Evolutionary conservation across 2,888 invertebrate genomes (phyloP), one percentile per base, ranked within the genome.

Genomic region (Tineola bisselliella): DNA sequence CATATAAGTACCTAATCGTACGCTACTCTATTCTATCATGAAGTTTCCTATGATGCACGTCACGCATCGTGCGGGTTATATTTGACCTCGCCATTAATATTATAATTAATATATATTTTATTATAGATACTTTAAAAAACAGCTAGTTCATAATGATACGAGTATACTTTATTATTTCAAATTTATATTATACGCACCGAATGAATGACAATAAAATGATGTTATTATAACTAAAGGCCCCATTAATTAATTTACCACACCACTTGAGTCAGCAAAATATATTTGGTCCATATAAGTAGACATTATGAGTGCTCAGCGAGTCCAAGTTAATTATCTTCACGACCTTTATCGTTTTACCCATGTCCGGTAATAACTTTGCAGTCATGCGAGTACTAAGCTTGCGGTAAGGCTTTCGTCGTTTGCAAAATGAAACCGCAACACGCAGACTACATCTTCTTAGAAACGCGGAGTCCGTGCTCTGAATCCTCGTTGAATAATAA

Each of bases 401-500:
- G 13, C 48, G 38, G 38, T 48, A 48, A 48, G 3, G 48, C 15
- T 17, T 48, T n/a, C 15, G 48, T 13, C 48, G 48, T 48, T 48
- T 48, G 48, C 48, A 48, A 48, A 48, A 48, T 48, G 48, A 15
- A 48, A 48, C 48, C 15, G 15, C 48, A 48, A 48, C 17, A 48
- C 15, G 48, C 48, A n/a, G 48, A 17, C 48, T 17, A 48, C 15
- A 48, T 48, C 17, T 48, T 48, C 13, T 48, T 15, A 48, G 38
- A 38, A 17, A 48, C 10, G 48, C 48, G 48, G 6, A 13, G 48
- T 48, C 48, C 48, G 48, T 48, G 48, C 48, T 48, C 15, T 48
- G 48, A 48, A 48, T 48, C 48, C 48, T 48, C 48, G 48, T 10
- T 48, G 48, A 48, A 48, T 48, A 17, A 17, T 48, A n/a, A 48